Base-by-base conservation (phyloP, 2,797 vertebrate species). In the Cyprinodon diabolis region DNA sequence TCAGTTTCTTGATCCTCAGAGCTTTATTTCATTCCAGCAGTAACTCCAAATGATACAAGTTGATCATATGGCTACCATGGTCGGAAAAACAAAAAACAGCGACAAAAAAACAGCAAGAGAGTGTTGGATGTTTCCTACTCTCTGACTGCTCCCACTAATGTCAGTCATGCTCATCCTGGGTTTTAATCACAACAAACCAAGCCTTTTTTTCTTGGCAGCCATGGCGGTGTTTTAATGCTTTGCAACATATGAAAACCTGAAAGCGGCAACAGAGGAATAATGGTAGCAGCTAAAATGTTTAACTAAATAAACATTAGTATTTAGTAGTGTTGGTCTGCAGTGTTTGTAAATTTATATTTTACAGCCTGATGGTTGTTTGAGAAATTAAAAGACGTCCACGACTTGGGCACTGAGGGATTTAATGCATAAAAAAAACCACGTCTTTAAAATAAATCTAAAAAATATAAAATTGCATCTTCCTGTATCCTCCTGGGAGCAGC, bases 1-100 rank as follows among this genome's bases (percentile, higher is more conserved):
- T 72, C 35, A 57, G 79, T 80, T 87, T 89, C 68, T 85, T 89
- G 74, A 84, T 83, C 86, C 92, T 94, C 92, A 95, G 87, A 95
- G 93, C 94, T 96, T 94, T 92, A 94, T 93, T 96, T 96, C 90
- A 95, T 94, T 91, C 90, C 86, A 86, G 91, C 95, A 95, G 93
- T 93, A 94, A 95, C 78, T 92, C 92, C 92, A 95, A 93, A 94
- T 87, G 87, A 93, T 93, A 92, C 83, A 90, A 69, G 90, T 90
- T 89, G 77, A 88, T 90, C 90, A 90, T 81, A 85, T 75, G 81
- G 84, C 81, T 83, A 81, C 88, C 82, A 88, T 69, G 84, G 82
- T 67, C 30, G 30, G 2, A 30, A 30, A 30, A 30, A n/a, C n/a
- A 30, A 30, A 30, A 30, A 30, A 30, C 30, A 30, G 3, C 30